These are phyloP conservation scores for Oikopleura dioica DNA, from an alignment of 23 tunicate species.

Conservation along the genomic window DNA sequence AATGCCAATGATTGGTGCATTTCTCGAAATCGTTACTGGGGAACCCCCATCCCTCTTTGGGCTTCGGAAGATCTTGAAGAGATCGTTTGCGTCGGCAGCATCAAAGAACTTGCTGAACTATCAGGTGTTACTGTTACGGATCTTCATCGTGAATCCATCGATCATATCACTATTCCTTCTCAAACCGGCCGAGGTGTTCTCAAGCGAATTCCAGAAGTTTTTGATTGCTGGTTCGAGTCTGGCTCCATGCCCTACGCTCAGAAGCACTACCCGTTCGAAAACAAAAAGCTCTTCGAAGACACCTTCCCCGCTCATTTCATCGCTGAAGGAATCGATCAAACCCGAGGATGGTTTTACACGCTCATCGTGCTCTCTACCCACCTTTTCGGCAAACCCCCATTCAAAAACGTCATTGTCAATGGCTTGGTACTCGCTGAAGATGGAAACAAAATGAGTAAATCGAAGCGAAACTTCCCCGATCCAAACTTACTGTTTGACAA, in stretches of 20 bases:
- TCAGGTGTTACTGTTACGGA: slow-evolving; percentile 58
- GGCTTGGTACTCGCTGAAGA: slow-evolving; percentile 88
- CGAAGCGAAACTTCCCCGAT: slow-evolving; percentile 95
- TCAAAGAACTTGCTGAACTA: slow-evolving; percentile 39
- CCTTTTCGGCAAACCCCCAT: slow-evolving; percentile 65
- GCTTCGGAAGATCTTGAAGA: slow-evolving; percentile 73
- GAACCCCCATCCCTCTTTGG: slow-evolving; percentile 97
- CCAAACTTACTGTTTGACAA: slow-evolving; percentile 36
- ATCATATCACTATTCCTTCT: slow-evolving; percentile 77
- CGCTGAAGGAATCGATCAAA: slow-evolving; percentile 97
- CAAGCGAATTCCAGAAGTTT: slow-evolving; percentile 50
- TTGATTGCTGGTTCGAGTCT: slow-evolving; percentile 99
- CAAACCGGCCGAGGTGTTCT: slow-evolving; percentile 51
- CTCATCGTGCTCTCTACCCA: slow-evolving; percentile 72
- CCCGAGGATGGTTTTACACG: slow-evolving; percentile 97
- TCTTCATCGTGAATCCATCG: slow-evolving; percentile 74
- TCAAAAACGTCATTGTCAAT: slow-evolving; percentile 83
- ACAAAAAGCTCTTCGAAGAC: slow-evolving; percentile 47
- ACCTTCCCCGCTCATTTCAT: slow-evolving; percentile 89
- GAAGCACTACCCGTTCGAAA: slow-evolving; percentile 89
- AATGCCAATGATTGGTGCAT: slow-evolving; percentile 94
- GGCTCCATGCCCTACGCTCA: slow-evolving; percentile 99
- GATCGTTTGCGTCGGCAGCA: slow-evolving; percentile 65
- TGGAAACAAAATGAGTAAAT: slow-evolving; percentile 83
- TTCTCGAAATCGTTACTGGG: slow-evolving; percentile 94